Evolutionary conservation across 2,888 invertebrate genomes (phyloP), one percentile per base, ranked within the genome.

Genomic region (Notodonta dromedarius): DNA sequence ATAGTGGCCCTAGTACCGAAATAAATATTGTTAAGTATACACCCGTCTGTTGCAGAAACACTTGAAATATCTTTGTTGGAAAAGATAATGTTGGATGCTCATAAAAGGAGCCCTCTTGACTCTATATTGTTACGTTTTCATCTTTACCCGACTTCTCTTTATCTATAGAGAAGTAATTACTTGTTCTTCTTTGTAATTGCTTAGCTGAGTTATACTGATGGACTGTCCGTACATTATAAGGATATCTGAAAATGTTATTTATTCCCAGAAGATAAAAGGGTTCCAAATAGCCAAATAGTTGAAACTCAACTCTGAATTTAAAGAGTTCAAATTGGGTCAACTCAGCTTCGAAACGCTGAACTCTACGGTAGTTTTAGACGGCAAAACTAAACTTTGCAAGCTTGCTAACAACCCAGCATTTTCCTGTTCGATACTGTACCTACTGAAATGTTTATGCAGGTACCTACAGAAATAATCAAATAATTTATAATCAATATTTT

Each of bases 11-110:
- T 78, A 79, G 81, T 80, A 80, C 78, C 78, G 82, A 86, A 88
- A 89, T 89, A 89, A 89, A 88, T 89, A 88, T 86, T 79, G 80
- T 79, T 83, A 82, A 88, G 84, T 82, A 85, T 79, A 50, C 8
- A 68, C 63, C 73, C 73, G 75, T 77, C 77, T 75, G 70, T 59
- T 76, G 76, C 75, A 74, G 72, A 69, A 72, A 61, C 61, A 66
- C 58, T 63, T 61, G 70, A 74, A 73, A 73, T 71, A 71, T 71
- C 59, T 73, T 63, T 66, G 61, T 65, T 59, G 53, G 51, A 44
- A 48, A 53, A 72, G 74, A 77, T 76, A 79, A 71, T 69, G 61
- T 58, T 55, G 39, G 57, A 59, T 68, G 71, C 24, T 24, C 24
- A 24, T 68, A 66, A 70, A 72, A 66, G 68, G 54, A 69, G 62